phyloP scores from a whole-genome alignment of 1,140 invertebrate genomes.

The Tenebrio molitor region DNA sequence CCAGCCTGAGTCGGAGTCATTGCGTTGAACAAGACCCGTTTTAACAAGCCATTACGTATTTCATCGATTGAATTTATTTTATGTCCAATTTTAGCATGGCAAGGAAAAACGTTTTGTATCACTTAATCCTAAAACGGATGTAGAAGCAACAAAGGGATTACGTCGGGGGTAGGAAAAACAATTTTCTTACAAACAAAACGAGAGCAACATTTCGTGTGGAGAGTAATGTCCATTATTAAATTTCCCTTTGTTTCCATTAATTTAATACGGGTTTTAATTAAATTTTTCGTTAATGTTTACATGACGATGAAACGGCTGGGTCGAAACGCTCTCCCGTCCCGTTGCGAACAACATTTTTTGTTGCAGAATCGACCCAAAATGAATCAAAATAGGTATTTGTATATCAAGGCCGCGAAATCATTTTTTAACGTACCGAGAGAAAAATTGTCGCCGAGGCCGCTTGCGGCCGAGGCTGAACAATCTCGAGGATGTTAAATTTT shows the following conservation, averaged over 20 bases:
- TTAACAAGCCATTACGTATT: background rate
- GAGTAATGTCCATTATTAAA: conserved; percentile 12
- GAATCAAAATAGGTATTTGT: no score
- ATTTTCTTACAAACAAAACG: conserved; percentile 1
- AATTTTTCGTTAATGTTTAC: background rate
- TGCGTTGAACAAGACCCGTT: background rate
- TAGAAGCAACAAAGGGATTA: background rate
- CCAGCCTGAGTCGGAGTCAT: background rate
- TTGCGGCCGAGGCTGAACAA: no score
- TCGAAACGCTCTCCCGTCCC: no score
- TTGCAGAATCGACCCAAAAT: no score
- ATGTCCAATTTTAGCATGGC: background rate
- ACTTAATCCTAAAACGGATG: background rate
- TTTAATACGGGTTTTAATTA: background rate
- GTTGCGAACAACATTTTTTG: background rate
- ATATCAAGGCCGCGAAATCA: no score
- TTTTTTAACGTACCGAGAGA: no score
- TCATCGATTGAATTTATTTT: background rate
- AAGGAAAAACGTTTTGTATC: background rate
- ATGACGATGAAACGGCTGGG: no score
- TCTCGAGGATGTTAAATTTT: no score
- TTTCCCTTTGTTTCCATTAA: conserved; percentile 10
- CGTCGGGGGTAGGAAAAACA: background rate
- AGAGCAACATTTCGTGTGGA: background rate
- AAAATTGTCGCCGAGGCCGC: no score